Evolutionary conservation across 2,888 invertebrate genomes (phyloP), one percentile per base, ranked within the genome.

Genomic region (Drosophila macrospina): DNA sequence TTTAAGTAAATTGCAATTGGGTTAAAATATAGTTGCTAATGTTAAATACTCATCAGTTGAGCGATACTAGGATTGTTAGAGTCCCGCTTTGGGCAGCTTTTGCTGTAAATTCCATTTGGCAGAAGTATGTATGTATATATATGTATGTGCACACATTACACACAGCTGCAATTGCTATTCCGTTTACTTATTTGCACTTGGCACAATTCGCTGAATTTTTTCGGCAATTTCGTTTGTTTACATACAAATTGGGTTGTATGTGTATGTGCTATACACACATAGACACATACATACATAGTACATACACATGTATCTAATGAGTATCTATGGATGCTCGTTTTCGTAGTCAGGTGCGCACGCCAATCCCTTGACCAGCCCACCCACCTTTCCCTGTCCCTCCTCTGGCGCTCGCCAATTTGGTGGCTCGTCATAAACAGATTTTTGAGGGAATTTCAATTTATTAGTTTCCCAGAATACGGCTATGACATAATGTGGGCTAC

Each of bases 311-410:
- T 65, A 50, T 60, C n/a, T 66, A 28, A 10, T 36, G 28, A 8
- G 24, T 65, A 65, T 65, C 66, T 59, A 70, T 74, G 57, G 69
- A 71, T 73, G 78, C 59, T 47, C 69, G 63, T 39, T 86, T 86
- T 74, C 55, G 71, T 77, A 83, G 82, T 86, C 88, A 83, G 82
- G 88, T 83, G 88, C 70, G 76, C 80, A 75, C 56, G 63, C 71
- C 66, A 41, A 62, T 57, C 16, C 30, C 72, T 42, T 30, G 37
- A 7, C 54, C 54, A 10, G 2, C 11, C 13, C 37, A 8, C 11
- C 13, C 37, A 8, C 24, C 55, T 15, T 1, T 8, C 10, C 39
- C 11, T 28, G 5, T 5, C 32, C 45, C 45, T 15, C 24, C 8
- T 44, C 13, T n/a, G 32, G 15, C 20, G 5, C 20, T 65, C 42